Evolutionary conservation across 2,113 vertebrate genomes (phyloP), one percentile per base, ranked within the genome.

Genomic region (Mirza zaza): DNA sequence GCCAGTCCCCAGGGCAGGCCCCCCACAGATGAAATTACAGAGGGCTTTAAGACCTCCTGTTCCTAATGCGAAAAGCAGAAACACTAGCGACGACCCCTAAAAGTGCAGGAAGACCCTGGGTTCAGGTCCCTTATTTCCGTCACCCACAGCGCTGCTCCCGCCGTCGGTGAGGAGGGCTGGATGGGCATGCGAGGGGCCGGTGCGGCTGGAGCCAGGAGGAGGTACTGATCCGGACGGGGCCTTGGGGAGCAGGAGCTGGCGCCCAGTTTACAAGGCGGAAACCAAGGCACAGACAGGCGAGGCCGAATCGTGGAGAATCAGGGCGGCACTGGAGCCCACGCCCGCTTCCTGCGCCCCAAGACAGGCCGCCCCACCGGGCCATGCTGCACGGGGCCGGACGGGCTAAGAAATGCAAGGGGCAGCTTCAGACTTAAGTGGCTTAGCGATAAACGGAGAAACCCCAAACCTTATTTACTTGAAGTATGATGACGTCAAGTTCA

Each of bases 81-180:
- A 4, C 21, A 1, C 29, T 17, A 6, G 4, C 29, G 27, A 70
- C 23, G 20, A 45, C 23, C 81, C 89, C 79, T 12, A 2, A 25
- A 45, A 59, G 91, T 20, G 5, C n/a, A 67, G 80, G 3, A 10
- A 32, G n/a, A 36, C 50, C 75, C 80, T 17, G 1, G n/a, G 10
- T 21, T 63, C n/a, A 32, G 3, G 2, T 34, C n/a, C 6, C 67
- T 65, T 18, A n/a, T n/a, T 87, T 29, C 57, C 12, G 0, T 55
- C 42, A 6, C 2, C 65, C 42, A 13, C n/a, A 0, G 23, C 86
- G 0, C 0, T 7, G 1, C 68, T 76, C 5, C 1, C 13, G 8
- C 65, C 55, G 8, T 0, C 0, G 84, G 50, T 67, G 52, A 20
- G 27, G 0, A 39, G 84, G 52, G 32, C 50, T 39, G 6, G n/a